phyloP scores from a whole-genome alignment of 2,888 invertebrate species.

The Cephus nigrinus region DNA sequence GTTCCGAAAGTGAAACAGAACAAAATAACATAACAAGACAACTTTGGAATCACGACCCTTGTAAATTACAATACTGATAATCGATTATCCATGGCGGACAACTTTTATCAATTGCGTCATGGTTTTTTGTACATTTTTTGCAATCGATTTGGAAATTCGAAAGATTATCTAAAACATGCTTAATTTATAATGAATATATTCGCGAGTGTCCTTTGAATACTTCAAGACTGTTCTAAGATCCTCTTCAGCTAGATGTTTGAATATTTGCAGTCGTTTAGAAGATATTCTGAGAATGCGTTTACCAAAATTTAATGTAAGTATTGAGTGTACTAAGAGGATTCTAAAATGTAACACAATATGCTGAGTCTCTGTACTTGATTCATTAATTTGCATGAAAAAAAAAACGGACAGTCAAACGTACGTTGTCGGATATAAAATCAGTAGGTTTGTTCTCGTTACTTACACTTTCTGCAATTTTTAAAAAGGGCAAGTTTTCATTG shows the following conservation, averaged over 20 bases:
- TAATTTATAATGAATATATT: background rate
- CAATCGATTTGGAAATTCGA: background rate
- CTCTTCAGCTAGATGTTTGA: background rate
- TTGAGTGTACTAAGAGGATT: too few species aligned
- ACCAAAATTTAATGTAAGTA: too few species aligned
- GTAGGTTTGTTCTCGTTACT: too few species aligned
- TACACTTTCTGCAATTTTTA: too few species aligned
- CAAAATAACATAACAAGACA: background rate
- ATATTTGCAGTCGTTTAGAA: background rate
- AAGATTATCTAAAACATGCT: background rate
- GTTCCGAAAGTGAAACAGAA: background rate
- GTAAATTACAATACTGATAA: background rate
- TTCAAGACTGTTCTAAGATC: background rate
- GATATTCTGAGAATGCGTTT: background rate
- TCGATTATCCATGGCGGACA: background rate
- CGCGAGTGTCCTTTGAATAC: background rate
- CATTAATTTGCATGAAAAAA: too few species aligned
- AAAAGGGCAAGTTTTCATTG: too few species aligned
- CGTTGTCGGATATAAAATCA: too few species aligned
- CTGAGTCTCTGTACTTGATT: background rate
- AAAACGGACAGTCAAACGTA: too few species aligned
- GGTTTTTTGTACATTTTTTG: background rate
- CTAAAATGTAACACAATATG: background rate
- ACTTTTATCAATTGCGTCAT: background rate
- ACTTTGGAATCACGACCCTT: background rate